Conservation (phyloP, 2,888 invertebrate species). For the Coleophora deauratella region DNA sequence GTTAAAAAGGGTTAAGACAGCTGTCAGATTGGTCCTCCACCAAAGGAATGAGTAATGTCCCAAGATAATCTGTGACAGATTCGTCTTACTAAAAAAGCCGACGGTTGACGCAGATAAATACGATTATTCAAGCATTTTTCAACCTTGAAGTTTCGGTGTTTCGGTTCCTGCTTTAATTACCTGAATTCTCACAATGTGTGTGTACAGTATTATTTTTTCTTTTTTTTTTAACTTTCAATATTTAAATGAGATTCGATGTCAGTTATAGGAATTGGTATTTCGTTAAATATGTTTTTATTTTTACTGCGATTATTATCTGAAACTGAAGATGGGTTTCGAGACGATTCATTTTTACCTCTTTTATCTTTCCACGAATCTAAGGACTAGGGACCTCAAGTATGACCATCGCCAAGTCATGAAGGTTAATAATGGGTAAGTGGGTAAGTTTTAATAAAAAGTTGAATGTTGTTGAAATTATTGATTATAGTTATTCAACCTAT, state of each 20-base stretch:
- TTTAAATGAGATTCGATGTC: conserved; percentile 9
- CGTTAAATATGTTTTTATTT: neutral
- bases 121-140: conserved; percentile 61
- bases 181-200: conserved; percentile 68
- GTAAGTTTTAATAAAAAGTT: no score
- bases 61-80: conserved; percentile 71
- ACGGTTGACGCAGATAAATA: conserved; percentile 68
- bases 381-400: no score
- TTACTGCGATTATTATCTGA: neutral
- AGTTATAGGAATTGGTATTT: conserved; percentile 5
- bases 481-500: no score
- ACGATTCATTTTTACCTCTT: no score
- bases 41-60: conserved; percentile 65
- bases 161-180: conserved; percentile 66
- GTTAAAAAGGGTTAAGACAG: conserved; percentile 72
- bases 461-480: no score
- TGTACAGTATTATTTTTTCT: conserved; percentile 29
- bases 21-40: conserved; percentile 64
- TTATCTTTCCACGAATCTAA: no score
- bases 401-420: no score
- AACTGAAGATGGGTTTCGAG: neutral
- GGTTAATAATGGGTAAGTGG: no score
- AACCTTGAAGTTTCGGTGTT: conserved; percentile 47
- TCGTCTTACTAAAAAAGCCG: conserved; percentile 68
- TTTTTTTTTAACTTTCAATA: conserved; percentile 16